phyloP scores from a whole-genome alignment of 2,113 vertebrate genomes.

The Choloepus hoffmanni region DNA sequence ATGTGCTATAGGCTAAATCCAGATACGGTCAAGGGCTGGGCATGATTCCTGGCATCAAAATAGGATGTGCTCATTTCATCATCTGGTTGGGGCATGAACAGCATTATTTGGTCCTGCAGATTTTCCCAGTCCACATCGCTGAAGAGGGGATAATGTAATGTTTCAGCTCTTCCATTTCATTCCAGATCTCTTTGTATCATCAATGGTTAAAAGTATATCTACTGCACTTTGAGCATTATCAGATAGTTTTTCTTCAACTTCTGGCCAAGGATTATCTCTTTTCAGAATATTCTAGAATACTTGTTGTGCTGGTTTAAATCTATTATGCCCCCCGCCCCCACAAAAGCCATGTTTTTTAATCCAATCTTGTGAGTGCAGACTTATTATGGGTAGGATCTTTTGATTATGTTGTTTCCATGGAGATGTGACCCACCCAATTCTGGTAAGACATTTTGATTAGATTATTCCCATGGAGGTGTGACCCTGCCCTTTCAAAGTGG shows the following conservation, averaged over 20 bases:
- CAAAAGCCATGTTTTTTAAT: too few species aligned
- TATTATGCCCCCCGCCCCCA: too few species aligned
- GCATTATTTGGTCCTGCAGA: conserved; percentile 94
- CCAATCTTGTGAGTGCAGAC: too few species aligned
- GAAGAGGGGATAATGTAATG: conserved; percentile 89
- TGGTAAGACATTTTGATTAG: too few species aligned
- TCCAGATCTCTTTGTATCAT: conserved; percentile 91
- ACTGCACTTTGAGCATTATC: conserved; percentile 91
- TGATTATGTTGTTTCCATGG: conserved; percentile 60
- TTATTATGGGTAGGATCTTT: too few species aligned
- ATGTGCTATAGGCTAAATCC: conserved; percentile 94
- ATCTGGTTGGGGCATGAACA: conserved; percentile 96
- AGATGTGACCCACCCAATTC: too few species aligned
- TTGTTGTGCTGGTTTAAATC: too few species aligned
- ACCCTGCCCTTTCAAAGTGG: too few species aligned
- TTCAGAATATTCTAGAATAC: too few species aligned
- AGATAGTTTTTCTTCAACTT: conserved; percentile 94
- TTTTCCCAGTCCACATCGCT: conserved; percentile 94
- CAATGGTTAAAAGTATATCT: conserved; percentile 93
- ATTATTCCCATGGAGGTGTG: conserved; percentile 54
- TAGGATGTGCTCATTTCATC: conserved; percentile 98
- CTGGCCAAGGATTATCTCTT: conserved; percentile 85
- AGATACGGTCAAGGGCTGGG: conserved; percentile 95
- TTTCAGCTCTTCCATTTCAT: conserved; percentile 93
- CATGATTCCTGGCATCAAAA: conserved; percentile 97